Conservation (phyloP, 2,113 vertebrate genomes). For the Amblyopsis rosae region DNA sequence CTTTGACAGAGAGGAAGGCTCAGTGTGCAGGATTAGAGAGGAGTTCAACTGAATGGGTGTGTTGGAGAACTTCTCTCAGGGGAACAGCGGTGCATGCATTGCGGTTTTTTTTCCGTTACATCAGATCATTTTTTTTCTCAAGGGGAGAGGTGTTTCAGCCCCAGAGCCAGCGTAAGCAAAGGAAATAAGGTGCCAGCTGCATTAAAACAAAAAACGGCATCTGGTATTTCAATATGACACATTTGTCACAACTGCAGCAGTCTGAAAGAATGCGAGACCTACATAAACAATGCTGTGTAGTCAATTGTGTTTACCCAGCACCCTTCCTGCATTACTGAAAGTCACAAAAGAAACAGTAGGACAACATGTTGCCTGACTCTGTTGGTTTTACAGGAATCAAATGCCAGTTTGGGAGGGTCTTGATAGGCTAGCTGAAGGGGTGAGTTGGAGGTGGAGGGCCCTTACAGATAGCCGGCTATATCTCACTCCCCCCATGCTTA, state of each 20-base stretch:
- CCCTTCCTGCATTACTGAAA: not conserved
- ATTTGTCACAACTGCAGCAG: constrained; percentile 5
- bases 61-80: constrained; percentile 49
- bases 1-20: constrained; percentile 44
- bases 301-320: constrained; percentile 1
- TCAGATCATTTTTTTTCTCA: constrained; percentile 44
- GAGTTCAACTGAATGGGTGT: constrained; percentile 53
- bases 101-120: constrained; percentile 59
- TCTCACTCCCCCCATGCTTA: constrained; percentile 37
- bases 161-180: constrained; percentile 28
- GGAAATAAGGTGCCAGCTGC: constrained; percentile 42
- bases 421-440: too few relatives aligned
- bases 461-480: constrained; percentile 24
- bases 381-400: too few relatives aligned
- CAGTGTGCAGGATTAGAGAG: constrained; percentile 46
- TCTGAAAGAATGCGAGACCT: constrained; percentile 1
- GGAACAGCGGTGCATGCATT: constrained; percentile 48
- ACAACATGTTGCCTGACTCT: too few relatives aligned
- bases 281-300: not conserved
- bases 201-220: constrained; percentile 10
- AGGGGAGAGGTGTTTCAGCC: constrained; percentile 34
- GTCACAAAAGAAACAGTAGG: not conserved
- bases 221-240: constrained; percentile 12
- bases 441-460: too few relatives aligned
- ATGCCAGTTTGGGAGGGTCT: too few relatives aligned